These are phyloP conservation scores for Rhombomys opimus DNA, from an alignment of 2,113 vertebrate genomes.

Conservation along the genomic window DNA sequence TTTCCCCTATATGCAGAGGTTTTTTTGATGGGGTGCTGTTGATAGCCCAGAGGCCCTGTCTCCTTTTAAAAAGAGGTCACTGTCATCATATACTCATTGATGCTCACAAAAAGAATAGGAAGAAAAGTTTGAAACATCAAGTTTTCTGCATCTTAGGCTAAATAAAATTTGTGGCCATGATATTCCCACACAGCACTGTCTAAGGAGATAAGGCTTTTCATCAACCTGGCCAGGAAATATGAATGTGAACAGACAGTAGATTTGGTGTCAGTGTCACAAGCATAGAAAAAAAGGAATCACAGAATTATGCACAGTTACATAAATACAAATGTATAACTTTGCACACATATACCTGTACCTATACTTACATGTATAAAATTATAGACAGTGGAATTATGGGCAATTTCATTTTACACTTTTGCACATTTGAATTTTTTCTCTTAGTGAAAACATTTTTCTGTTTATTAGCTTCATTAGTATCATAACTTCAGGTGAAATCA, in stretches of 20 bases:
- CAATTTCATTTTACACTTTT: not conserved
- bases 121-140: not conserved
- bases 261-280: not conserved
- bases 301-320: not conserved
- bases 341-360: not conserved
- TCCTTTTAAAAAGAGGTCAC: not conserved
- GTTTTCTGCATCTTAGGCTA: not conserved
- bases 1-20: not conserved
- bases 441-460: not conserved
- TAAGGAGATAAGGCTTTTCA: not conserved
- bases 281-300: not conserved
- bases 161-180: not conserved
- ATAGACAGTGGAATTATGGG: not conserved
- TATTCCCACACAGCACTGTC: not conserved
- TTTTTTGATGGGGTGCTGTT: not conserved
- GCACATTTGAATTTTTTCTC: not conserved
- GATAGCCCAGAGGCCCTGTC: not conserved
- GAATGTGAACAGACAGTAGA: not conserved
- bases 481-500: conserved; percentile 15
- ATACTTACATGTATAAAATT: not conserved
- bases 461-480: not conserved
- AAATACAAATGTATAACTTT: not conserved
- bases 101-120: not conserved
- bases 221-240: not conserved
- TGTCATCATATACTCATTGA: not conserved